Evolutionary conservation across 2,113 vertebrate species (phyloP).

Genomic region (Pseudolaguvia tuberculata): DNA sequence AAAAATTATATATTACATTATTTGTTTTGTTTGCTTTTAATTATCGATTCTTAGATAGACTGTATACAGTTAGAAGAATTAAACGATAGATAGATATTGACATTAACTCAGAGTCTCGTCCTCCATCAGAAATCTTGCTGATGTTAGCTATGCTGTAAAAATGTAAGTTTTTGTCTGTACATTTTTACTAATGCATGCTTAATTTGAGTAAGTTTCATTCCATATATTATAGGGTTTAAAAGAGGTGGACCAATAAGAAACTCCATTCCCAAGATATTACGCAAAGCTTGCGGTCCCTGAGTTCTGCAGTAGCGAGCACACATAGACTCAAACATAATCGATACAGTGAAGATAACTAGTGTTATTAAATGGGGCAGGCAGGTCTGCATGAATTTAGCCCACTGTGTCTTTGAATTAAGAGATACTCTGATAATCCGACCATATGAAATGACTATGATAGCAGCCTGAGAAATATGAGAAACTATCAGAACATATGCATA

Average conservation of each 20-base stretch:
- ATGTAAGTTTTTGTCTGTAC: slow-evolving; percentile 2
- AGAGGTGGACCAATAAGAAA: slow-evolving; percentile 44
- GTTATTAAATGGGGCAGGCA: slow-evolving; percentile 44
- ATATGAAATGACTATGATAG: slow-evolving; percentile 44
- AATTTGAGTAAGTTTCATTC: slow-evolving; percentile 18
- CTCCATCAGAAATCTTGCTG: too few relatives aligned
- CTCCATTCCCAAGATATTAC: slow-evolving; percentile 52
- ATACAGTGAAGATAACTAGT: slow-evolving; percentile 41
- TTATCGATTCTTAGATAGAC: too few relatives aligned
- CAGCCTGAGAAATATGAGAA: slow-evolving; percentile 36
- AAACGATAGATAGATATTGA: too few relatives aligned
- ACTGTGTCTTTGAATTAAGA: slow-evolving; percentile 25
- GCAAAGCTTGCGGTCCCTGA: neutral
- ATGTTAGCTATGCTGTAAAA: neutral
- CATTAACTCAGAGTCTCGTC: too few relatives aligned
- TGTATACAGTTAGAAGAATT: too few relatives aligned
- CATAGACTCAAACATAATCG: slow-evolving; percentile 55
- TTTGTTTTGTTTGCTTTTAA: too few relatives aligned
- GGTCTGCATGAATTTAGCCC: slow-evolving; percentile 40
- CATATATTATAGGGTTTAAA: slow-evolving; percentile 45
- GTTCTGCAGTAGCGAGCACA: slow-evolving; percentile 25
- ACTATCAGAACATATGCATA: slow-evolving; percentile 1
- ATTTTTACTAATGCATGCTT: neutral
- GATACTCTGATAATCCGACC: slow-evolving; percentile 26
- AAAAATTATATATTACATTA: too few relatives aligned